These are phyloP conservation scores for Calycopis cecrops DNA, from an alignment of 1,140 invertebrate species.

Conservation along the genomic window DNA sequence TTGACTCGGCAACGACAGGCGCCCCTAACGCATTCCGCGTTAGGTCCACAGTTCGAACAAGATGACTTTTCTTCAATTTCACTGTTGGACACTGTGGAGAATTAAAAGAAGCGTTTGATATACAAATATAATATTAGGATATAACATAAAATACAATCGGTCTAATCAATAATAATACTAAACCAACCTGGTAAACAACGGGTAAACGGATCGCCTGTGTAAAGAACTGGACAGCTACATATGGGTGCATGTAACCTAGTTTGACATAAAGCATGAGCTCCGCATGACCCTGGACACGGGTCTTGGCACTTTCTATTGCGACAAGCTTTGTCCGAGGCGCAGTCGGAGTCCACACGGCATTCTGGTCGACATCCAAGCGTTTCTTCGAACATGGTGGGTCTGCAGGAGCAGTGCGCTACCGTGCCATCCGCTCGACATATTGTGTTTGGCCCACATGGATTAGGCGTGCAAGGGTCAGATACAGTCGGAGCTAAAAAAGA, in stretches of 20 bases:
- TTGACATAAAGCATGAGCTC: constrained; percentile 81
- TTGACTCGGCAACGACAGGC: constrained; percentile 78
- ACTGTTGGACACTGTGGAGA: constrained; percentile 67
- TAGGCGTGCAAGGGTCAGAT: constrained; percentile 82
- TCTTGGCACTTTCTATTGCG: constrained; percentile 82
- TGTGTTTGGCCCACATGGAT: constrained; percentile 85
- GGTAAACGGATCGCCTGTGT: constrained; percentile 82
- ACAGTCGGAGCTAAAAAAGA: constrained; percentile 62
- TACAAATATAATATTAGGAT: no score
- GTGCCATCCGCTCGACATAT: constrained; percentile 79
- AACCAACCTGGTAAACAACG: constrained; percentile 79
- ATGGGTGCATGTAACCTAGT: constrained; percentile 83
- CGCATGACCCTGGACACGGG: constrained; percentile 85
- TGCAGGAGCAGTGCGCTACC: constrained; percentile 81
- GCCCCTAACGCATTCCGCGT: constrained; percentile 79
- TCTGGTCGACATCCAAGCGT: constrained; percentile 82
- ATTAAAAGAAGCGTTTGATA: constrained; percentile 20
- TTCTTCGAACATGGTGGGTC: constrained; percentile 79
- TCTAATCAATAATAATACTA: neutral
- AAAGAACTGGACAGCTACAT: constrained; percentile 81
- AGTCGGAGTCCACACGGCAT: constrained; percentile 81
- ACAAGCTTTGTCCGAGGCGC: constrained; percentile 79
- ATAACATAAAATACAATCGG: no score
- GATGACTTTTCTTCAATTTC: constrained; percentile 79
- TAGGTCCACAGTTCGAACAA: constrained; percentile 77